phyloP scores from a whole-genome alignment of 1,140 invertebrate genomes.

The Aphelinus atriplicis region DNA sequence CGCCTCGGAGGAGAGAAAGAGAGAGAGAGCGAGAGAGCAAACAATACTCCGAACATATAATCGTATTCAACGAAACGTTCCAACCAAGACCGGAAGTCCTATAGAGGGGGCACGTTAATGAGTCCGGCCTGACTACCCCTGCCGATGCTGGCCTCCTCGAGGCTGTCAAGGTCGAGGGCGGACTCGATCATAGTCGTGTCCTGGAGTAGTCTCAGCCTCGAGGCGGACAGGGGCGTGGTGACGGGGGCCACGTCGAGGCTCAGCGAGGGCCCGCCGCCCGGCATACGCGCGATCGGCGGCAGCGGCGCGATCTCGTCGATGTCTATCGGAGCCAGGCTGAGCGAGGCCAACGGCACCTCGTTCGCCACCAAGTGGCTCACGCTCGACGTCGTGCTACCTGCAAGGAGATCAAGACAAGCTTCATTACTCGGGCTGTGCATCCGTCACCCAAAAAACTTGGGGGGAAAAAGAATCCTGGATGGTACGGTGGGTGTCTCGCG shows the following conservation, averaged over 20 bases:
- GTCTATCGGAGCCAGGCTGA: constrained; percentile 63
- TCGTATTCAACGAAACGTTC: constrained; percentile 22
- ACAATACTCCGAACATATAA: no score
- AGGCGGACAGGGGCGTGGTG: constrained; percentile 67
- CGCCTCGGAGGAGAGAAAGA: no score
- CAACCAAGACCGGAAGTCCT: background rate
- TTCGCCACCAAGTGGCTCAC: constrained; percentile 72
- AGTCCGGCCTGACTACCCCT: constrained; percentile 68
- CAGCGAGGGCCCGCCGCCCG: background rate
- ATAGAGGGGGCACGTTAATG: constrained; percentile 53
- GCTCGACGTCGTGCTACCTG: constrained; percentile 74
- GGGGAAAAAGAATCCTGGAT: no score
- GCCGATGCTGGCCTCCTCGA: constrained; percentile 73
- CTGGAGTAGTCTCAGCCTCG: constrained; percentile 76
- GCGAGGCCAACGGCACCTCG: constrained; percentile 71
- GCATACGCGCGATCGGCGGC: constrained; percentile 43
- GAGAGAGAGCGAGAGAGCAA: no score
- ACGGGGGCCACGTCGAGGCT: constrained; percentile 44
- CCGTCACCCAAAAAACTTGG: no score
- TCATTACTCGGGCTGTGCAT: no score
- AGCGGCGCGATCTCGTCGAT: constrained; percentile 62
- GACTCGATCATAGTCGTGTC: constrained; percentile 89
- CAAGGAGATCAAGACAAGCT: constrained; percentile 41
- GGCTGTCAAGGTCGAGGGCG: constrained; percentile 83
- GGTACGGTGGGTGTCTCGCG: no score